A percentile compares a stretch with the other conserved stretches of the same genome.
These are phyloP conservation scores for Caenorhabditis brenneri DNA, from an alignment of 1,140 invertebrate species.

Conservation along the genomic window DNA sequence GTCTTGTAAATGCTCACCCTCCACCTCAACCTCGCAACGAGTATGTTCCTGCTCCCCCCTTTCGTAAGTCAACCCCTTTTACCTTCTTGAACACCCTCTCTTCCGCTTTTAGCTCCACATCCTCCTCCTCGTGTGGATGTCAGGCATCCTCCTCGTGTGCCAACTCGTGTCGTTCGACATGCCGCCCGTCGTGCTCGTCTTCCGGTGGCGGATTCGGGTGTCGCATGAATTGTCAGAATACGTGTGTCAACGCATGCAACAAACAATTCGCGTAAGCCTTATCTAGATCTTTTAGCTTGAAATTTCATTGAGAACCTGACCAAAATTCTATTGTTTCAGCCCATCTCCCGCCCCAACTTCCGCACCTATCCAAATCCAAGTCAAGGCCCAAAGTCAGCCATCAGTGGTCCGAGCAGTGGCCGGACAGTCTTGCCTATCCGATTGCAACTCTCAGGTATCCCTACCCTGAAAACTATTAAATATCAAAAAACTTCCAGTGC, in stretches of 20 bases:
- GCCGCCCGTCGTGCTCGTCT: constrained; percentile 21
- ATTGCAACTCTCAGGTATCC: constrained; percentile 16
- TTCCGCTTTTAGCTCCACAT: neutral
- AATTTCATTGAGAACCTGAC: too few species aligned
- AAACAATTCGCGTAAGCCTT: constrained; percentile 35
- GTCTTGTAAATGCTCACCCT: constrained; percentile 3
- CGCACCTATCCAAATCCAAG: neutral
- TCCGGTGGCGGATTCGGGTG: constrained; percentile 16
- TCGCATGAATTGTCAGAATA: constrained; percentile 32
- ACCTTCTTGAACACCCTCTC: neutral
- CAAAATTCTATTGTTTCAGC: neutral
- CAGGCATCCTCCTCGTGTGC: constrained; percentile 48
- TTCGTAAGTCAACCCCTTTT: neutral
- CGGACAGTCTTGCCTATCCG: neutral
- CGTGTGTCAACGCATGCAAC: constrained; percentile 32
- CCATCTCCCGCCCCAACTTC: neutral
- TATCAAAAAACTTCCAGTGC: neutral
- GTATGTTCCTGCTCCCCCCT: constrained; percentile 1
- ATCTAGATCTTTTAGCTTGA: too few species aligned
- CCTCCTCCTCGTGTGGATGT: constrained; percentile 11
- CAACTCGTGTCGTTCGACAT: constrained; percentile 28
- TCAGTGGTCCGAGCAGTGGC: neutral
- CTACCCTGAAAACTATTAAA: neutral
- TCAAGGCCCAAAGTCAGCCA: neutral
- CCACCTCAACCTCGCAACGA: neutral